phyloP scores from a whole-genome alignment of 2,888 invertebrate species.

The Protophormia terraenovae region DNA sequence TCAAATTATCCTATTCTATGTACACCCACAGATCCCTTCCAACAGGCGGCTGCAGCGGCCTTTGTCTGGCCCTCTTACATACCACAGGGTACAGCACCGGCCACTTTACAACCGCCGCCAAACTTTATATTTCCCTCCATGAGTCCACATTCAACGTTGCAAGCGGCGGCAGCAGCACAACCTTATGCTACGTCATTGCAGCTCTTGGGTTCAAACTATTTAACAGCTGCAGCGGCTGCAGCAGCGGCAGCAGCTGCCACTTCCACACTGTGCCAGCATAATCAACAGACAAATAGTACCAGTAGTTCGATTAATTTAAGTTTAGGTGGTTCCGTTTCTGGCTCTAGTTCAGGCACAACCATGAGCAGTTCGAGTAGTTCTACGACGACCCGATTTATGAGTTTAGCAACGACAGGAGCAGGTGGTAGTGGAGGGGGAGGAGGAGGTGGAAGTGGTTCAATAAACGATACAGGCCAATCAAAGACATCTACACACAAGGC shows the following conservation, averaged over 20 bases:
- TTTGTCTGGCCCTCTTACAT: constrained; percentile 80
- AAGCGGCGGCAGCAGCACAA: constrained; percentile 71
- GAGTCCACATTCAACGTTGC: constrained; percentile 75
- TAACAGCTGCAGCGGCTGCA: constrained; percentile 80
- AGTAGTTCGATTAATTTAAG: constrained; percentile 76
- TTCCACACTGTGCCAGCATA: constrained; percentile 84
- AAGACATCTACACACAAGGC: constrained; percentile 60
- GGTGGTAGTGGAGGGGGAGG: constrained; percentile 73
- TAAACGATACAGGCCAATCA: constrained; percentile 56
- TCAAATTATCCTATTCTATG: constrained; percentile 79
- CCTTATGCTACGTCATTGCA: constrained; percentile 84
- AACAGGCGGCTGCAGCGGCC: constrained; percentile 78
- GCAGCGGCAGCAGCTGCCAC: constrained; percentile 80
- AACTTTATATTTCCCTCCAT: constrained; percentile 79
- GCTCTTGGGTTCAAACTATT: constrained; percentile 84
- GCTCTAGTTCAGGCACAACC: constrained; percentile 68
- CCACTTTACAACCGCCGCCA: constrained; percentile 76
- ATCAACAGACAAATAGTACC: constrained; percentile 83
- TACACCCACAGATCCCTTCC: constrained; percentile 81
- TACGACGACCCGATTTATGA: constrained; percentile 73
- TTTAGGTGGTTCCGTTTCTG: constrained; percentile 67
- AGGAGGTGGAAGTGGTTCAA: constrained; percentile 70
- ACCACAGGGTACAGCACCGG: constrained; percentile 75
- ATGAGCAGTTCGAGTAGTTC: constrained; percentile 70
- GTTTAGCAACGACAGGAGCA: constrained; percentile 70